Evolutionary conservation across 2,113 vertebrate genomes (phyloP).

Genomic region (Oncorhynchus clarkii): DNA sequence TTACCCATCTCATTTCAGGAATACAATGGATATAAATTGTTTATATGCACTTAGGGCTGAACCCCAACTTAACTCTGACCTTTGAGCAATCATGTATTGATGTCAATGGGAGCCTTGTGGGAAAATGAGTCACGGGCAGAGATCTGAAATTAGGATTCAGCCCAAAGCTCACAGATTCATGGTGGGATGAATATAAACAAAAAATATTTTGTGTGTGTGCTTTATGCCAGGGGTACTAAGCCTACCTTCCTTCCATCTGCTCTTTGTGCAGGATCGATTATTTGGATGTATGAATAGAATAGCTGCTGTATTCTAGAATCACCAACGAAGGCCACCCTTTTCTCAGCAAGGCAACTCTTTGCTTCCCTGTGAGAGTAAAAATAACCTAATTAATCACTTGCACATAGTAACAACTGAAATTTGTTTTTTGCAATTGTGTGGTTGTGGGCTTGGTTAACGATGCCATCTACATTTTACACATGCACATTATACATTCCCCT

Average conservation of each 20-base stretch:
- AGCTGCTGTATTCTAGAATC: conserved; percentile 95
- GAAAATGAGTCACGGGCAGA: too few species aligned
- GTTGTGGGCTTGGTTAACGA: neutral
- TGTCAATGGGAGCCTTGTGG: neutral
- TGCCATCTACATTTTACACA: neutral
- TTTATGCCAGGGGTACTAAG: neutral
- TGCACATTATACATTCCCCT: neutral
- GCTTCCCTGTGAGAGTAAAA: conserved; percentile 80
- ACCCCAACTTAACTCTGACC: too few species aligned
- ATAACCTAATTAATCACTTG: too few species aligned
- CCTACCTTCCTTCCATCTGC: conserved; percentile 91
- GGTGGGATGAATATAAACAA: too few species aligned
- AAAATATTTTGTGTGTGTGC: too few species aligned
- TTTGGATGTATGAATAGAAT: conserved; percentile 91
- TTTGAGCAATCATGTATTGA: too few species aligned
- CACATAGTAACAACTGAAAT: neutral
- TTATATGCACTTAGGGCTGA: neutral
- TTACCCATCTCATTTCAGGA: neutral
- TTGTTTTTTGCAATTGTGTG: neutral
- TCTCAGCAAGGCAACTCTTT: conserved; percentile 85
- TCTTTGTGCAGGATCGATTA: conserved; percentile 83
- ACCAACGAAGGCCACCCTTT: conserved; percentile 87
- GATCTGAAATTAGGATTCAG: too few species aligned
- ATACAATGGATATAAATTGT: neutral
- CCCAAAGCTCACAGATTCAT: too few species aligned